These are phyloP conservation scores for Lycaena phlaeas DNA, from an alignment of 2,888 invertebrate genomes.

Conservation along the genomic window DNA sequence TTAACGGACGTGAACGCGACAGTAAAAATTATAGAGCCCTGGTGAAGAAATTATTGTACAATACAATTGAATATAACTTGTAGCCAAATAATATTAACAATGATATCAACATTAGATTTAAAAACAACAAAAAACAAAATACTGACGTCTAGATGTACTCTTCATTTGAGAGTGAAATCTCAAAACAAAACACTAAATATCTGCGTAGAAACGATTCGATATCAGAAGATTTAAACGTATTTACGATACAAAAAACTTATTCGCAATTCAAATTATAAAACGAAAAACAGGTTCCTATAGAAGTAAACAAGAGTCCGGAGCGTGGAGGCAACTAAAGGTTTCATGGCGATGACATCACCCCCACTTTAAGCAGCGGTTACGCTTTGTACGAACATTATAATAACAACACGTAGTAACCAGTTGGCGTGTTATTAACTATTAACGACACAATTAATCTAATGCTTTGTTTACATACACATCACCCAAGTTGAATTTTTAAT, in stretches of 20 bases:
- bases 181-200: slow-evolving; percentile 15
- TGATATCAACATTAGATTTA: no score
- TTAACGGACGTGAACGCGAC: slow-evolving; percentile 18
- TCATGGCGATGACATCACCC: slow-evolving; percentile 26
- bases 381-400: slow-evolving; percentile 20
- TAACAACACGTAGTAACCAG: slow-evolving; percentile 18
- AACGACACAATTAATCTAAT: slow-evolving; percentile 24
- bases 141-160: no score
- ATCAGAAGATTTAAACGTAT: slow-evolving; percentile 12
- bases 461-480: slow-evolving; percentile 8
- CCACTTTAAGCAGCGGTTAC: slow-evolving; percentile 20
- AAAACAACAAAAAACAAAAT: no score
- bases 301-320: slow-evolving; percentile 28
- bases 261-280: slow-evolving; percentile 24
- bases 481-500: slow-evolving; percentile 2
- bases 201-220: slow-evolving; percentile 18
- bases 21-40: neutral
- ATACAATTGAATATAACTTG: no score
- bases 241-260: slow-evolving; percentile 23
- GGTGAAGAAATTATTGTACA: neutral
- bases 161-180: slow-evolving; percentile 9
- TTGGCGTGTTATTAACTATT: slow-evolving; percentile 20
- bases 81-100: neutral
- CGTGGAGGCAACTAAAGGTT: slow-evolving; percentile 20
- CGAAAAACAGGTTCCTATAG: slow-evolving; percentile 32